These are phyloP conservation scores for Drosophila bifasciata DNA, from an alignment of 1,140 invertebrate species.

Conservation along the genomic window DNA sequence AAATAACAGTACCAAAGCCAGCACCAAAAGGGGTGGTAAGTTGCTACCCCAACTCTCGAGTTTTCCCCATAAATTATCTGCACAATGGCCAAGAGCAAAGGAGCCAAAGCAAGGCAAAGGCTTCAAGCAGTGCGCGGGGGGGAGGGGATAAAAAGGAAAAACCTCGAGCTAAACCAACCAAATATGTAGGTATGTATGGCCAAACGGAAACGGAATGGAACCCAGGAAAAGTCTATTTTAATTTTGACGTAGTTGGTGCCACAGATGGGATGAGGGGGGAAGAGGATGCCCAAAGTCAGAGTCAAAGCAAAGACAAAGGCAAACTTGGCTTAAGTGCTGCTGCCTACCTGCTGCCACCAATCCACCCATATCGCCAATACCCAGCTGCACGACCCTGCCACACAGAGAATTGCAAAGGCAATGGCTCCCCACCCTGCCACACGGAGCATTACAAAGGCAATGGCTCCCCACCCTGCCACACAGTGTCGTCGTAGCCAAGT, in stretches of 20 bases:
- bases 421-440: neutral
- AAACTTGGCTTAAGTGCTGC: conserved; percentile 72
- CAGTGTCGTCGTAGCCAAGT: conserved; percentile 20
- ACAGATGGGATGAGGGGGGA: conserved; percentile 21
- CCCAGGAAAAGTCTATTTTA: conserved; percentile 67
- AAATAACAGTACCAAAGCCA: conserved; percentile 22
- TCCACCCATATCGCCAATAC: conserved; percentile 11
- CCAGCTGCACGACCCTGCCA: neutral
- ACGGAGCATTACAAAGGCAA: conserved; percentile 4
- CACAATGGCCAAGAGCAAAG: conserved; percentile 65
- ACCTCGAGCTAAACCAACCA: neutral
- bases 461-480: too few relatives aligned
- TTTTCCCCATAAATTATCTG: conserved; percentile 61
- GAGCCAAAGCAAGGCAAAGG: conserved; percentile 52
- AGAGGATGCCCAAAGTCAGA: conserved; percentile 59
- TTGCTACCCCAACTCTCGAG: too few relatives aligned
- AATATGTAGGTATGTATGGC: too few relatives aligned
- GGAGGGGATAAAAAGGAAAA: conserved; percentile 3
- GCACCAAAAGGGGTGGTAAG: neutral
- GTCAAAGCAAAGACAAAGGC: conserved; percentile 43
- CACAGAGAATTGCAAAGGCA: conserved; percentile 1
- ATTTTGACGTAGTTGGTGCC: conserved; percentile 76
- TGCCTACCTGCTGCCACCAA: neutral
- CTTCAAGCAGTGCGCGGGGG: too few relatives aligned
- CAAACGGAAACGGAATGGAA: neutral